Evolutionary conservation across 2,888 invertebrate genomes (phyloP), one percentile per base, ranked within the genome.

Genomic region (Drosophila kambysellisi): DNA sequence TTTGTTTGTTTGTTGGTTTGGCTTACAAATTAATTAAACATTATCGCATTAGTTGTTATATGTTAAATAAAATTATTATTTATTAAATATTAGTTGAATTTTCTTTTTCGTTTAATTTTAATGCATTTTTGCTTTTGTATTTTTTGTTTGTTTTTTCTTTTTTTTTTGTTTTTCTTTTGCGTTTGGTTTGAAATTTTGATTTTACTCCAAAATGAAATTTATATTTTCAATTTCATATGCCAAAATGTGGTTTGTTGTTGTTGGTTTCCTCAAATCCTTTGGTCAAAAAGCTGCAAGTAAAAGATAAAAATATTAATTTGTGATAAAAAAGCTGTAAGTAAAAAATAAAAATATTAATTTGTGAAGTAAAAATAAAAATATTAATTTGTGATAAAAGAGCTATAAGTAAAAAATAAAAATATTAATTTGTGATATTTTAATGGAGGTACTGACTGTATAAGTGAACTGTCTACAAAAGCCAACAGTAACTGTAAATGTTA

Each of bases 1-100:
- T 90, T 89, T 89, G 91, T 92, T 92, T 92, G 91, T 92, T 92
- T 91, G 91, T 91, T 92, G 87, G 90, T 88, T 56, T 56, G 83
- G 85, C 92, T 91, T 91, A 90, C 62, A 74, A 76, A 82, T 83
- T 91, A 89, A 86, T 90, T 91, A 83, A 89, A 90, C 89, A 88
- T 91, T 90, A 89, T 66, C 59, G 66, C 54, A 51, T 77, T 64
- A 67, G 35, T 59, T 73, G 46, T 74, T 78, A 61, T 76, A 58
- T 68, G 76, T 72, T 81, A 79, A 46, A 83, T 88, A 82, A 78
- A 68, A 67, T 70, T 64, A 81, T 77, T 70, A 63, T 60, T 59
- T 67, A 66, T 72, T 67, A 50, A 64, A 62, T 64, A 25, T 75
- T 85, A 77, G 71, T 76, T 71, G 63, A 33, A 56, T 53, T 69